These are phyloP conservation scores for Microdon myrmicae DNA, from an alignment of 2,888 invertebrate species.

Conservation along the genomic window DNA sequence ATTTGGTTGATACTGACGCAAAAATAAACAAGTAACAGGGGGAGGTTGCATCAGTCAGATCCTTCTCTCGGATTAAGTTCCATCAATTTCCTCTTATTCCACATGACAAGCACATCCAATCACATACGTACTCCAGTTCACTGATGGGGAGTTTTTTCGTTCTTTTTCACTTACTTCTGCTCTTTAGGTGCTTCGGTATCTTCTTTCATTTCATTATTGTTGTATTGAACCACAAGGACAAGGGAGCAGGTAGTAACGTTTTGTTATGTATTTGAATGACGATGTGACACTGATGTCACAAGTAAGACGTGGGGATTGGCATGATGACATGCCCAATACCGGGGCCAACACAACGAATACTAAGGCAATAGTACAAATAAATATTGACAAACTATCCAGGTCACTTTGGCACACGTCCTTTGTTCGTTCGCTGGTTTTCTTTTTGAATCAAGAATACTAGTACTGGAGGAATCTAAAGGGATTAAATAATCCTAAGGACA, in stretches of 20 bases:
- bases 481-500: conserved; percentile 38
- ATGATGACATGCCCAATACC: conserved; percentile 1
- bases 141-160: conserved; percentile 16
- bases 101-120: conserved; percentile 51
- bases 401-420: conserved; percentile 23
- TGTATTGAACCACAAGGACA: conserved; percentile 14
- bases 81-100: conserved; percentile 50
- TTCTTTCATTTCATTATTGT: conserved; percentile 14
- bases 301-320: background rate
- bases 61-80: conserved; percentile 34
- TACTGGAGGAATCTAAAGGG: conserved; percentile 1
- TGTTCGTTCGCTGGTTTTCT: conserved; percentile 29
- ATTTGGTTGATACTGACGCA: conserved; percentile 51
- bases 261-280: conserved; percentile 10
- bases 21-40: conserved; percentile 31
- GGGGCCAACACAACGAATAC: too few relatives aligned
- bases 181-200: too few relatives aligned
- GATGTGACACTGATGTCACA: conserved; percentile 32
- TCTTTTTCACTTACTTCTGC: too few relatives aligned
- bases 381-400: conserved; percentile 48
- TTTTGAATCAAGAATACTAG: conserved; percentile 8
- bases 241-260: conserved; percentile 37
- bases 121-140: conserved; percentile 8
- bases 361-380: conserved; percentile 40
- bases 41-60: conserved; percentile 30